Evolutionary conservation across 2,888 invertebrate genomes (phyloP), one percentile per base, ranked within the genome.

Genomic region (Horisme vitalbata): DNA sequence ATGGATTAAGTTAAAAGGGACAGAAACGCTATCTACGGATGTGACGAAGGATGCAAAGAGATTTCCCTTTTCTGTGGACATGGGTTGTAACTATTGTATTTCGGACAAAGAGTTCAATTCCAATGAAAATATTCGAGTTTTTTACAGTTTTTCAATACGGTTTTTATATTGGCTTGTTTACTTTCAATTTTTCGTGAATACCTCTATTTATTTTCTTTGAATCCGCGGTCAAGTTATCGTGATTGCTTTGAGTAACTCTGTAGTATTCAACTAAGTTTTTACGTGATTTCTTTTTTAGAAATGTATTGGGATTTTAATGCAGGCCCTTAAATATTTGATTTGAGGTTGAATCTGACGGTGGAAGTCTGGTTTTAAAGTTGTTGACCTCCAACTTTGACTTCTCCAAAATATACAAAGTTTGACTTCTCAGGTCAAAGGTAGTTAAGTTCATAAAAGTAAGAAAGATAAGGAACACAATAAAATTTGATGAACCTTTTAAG

Each of bases 1-100:
- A 75, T 77, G 79, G 79, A 75, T 75, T 76, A 79, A 73, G 77
- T 77, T 74, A 72, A 80, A 83, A 79, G 73, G 81, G 80, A 69
- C 73, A 63, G 68, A 69, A 72, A 70, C 72, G 75, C 6, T 73
- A 73, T 79, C 78, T 76, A 63, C 66, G 70, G 68, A 69, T 70
- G 66, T 68, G 63, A 63, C 65, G 68, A 65, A 73, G 72, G 72
- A 71, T 73, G 71, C 67, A 75, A 74, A 80, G 74, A 77, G 74
- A 72, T 75, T 77, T 59, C 67, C 63, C 57, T 73, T 78, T 75
- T 75, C 68, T 65, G 69, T 69, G 65, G 65, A 76, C 72, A 68
- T 52, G 69, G 74, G 73, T 69, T 73, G 9, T 73, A 73, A 75
- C 76, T 77, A 76, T 81, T 78, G 79, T 81, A 67, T 70, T 69